phyloP scores from a whole-genome alignment of 2,888 invertebrate genomes.

The Epirrita christyi region DNA sequence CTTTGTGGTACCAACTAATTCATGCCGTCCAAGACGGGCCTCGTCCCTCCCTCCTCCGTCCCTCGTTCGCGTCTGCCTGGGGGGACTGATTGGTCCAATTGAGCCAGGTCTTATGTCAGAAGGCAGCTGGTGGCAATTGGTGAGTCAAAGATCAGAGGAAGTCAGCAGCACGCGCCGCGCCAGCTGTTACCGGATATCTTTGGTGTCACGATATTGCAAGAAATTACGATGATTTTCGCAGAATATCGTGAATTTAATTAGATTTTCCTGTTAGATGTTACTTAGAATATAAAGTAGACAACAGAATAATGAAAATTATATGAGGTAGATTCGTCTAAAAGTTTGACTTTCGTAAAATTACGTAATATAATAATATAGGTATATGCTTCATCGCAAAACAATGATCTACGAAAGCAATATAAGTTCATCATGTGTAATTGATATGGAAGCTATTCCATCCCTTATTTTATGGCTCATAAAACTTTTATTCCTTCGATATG shows the following conservation, averaged over 20 bases:
- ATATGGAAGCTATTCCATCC: slow-evolving; percentile 40
- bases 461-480: slow-evolving; percentile 40
- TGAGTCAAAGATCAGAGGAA: slow-evolving; percentile 84
- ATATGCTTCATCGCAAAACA: slow-evolving; percentile 10
- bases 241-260: slow-evolving; percentile 1
- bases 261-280: background rate
- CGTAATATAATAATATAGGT: no score
- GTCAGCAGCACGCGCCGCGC: slow-evolving; percentile 66
- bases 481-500: slow-evolving; percentile 49
- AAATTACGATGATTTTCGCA: slow-evolving; percentile 42
- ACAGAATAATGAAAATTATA: no score
- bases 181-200: slow-evolving; percentile 44
- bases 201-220: slow-evolving; percentile 49
- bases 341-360: no score
- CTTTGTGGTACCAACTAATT: slow-evolving; percentile 36
- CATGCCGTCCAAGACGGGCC: slow-evolving; percentile 51
- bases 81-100: slow-evolving; percentile 60
- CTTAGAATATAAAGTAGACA: background rate
- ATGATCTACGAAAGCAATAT: slow-evolving; percentile 23
- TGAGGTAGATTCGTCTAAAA: no score
- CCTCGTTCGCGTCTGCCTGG: slow-evolving; percentile 34
- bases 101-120: slow-evolving; percentile 68
- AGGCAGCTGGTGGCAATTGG: slow-evolving; percentile 80
- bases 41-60: slow-evolving; percentile 38
- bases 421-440: slow-evolving; percentile 37